These are phyloP conservation scores for Tetranychus truncatus DNA, from an alignment of 2,888 invertebrate species.

Conservation along the genomic window DNA sequence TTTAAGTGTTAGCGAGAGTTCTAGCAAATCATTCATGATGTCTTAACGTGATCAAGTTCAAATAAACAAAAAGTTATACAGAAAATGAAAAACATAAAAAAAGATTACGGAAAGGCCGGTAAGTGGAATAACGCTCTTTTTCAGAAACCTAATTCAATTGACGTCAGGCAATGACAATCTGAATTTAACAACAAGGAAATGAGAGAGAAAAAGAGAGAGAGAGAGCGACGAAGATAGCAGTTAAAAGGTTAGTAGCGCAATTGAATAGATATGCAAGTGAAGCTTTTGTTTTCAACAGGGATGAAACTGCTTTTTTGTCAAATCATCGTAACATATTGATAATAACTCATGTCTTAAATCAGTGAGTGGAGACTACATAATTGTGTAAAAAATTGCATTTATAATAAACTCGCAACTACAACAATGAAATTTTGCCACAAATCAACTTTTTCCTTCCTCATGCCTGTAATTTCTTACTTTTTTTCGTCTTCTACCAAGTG, in stretches of 20 bases:
- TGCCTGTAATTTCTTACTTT: not conserved
- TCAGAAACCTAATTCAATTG: not conserved
- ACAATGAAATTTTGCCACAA: not conserved
- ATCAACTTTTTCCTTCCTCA: not conserved
- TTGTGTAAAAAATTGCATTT: too few species aligned
- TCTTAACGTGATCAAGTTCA: too few species aligned
- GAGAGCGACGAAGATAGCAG: not conserved
- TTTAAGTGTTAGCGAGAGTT: too few species aligned
- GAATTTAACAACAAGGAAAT: constrained; percentile 1
- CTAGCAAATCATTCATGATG: too few species aligned
- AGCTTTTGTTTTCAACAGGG: too few species aligned
- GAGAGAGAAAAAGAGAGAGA: not conserved
- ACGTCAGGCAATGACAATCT: constrained; percentile 1
- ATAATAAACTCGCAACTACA: too few species aligned
- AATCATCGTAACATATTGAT: too few species aligned
- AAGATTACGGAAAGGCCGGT: not conserved
- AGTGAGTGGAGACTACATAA: too few species aligned
- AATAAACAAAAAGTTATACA: too few species aligned
- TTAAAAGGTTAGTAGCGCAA: not conserved
- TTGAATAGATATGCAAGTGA: too few species aligned
- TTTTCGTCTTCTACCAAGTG: not conserved
- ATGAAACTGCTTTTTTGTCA: too few species aligned
- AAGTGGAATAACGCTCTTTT: not conserved
- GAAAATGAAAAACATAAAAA: not conserved
- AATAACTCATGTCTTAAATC: too few species aligned